Conservation (phyloP, 2,797 vertebrate genomes). For the Pyrocephalus nanus region DNA sequence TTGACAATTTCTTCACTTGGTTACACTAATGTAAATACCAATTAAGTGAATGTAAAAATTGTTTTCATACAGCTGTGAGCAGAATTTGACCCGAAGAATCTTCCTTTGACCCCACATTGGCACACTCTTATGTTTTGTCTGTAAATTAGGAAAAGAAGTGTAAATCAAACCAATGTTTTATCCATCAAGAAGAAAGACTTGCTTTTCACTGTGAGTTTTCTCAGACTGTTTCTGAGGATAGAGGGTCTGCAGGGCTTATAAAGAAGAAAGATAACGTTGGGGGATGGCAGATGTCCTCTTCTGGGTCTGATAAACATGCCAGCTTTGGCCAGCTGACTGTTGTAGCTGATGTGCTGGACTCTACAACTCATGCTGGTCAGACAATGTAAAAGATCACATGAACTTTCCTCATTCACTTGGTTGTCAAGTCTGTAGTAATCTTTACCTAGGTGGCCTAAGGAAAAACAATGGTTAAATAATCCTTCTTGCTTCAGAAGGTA, state of each 20-base stretch:
- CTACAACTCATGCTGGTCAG: background rate
- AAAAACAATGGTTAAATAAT: background rate
- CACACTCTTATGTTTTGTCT: background rate
- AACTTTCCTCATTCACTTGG: background rate
- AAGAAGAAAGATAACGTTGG: background rate
- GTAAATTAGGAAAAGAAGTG: background rate
- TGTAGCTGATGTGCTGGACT: background rate
- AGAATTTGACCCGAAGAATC: background rate
- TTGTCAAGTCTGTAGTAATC: background rate
- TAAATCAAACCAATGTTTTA: background rate
- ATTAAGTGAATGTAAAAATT: background rate
- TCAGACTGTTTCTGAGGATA: background rate
- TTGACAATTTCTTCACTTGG: background rate
- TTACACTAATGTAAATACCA: background rate
- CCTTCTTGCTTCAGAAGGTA: background rate
- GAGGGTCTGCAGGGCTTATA: background rate
- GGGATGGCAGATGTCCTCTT: background rate
- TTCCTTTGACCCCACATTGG: background rate
- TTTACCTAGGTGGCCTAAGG: rapidly evolving
- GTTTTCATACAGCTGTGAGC: background rate
- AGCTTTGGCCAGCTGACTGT: background rate
- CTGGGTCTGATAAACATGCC: background rate
- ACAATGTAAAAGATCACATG: background rate
- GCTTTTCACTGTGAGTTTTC: background rate
- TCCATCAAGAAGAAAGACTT: background rate